Base-by-base conservation (phyloP, 2,888 invertebrate genomes). In the Cataglyphis altisquamis region DNA sequence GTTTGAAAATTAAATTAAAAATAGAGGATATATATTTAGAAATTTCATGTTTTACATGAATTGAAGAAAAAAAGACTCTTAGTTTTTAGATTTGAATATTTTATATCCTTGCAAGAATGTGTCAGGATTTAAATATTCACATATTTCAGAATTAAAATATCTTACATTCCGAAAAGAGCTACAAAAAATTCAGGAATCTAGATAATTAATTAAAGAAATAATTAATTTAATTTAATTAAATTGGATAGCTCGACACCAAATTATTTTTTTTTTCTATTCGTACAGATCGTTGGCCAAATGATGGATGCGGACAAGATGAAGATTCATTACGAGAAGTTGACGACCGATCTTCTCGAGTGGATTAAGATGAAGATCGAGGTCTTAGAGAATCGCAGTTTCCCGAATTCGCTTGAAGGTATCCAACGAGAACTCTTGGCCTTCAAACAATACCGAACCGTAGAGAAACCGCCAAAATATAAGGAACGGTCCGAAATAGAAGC, bases 401-500 rank as follows among this genome's bases (percentile, higher is more conserved):
- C 99, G 78, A 99, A 99, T 95, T 97, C 98, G 0, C 95, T 99
- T 83, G 99, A 99, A 94, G 99, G 98, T 72, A 99, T 99, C 90
- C 99, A 99, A 95, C 96, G 97, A 63, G 97, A 99, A 92, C 95
- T 99, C 90, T 95, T 98, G 78, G 96, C 97, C 57, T 99, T 99
- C 95, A 99, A 99, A 92, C 97, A 98, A 94, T 99, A 99, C 95
- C 96, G 99, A 90, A 99, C 99, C 0, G 97, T 98, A 67, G 99
- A 99, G 95, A 99, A 99, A 95, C 99, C 99, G 10, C 99, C 99
- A 87, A 99, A 99, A 97, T 99, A 99, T 95, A 98, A 97, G 94
- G 99, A 99, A 95, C 97, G 99, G 81, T 99, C 99, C 89, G 99
- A 99, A 95, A 98, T 99, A 90, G 99, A 99, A 95, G 99, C 98